Percentiles rank a stretch among this genome's conserved stretches.
Conservation (phyloP, 2,888 invertebrate species). For the Acleris cristana region DNA sequence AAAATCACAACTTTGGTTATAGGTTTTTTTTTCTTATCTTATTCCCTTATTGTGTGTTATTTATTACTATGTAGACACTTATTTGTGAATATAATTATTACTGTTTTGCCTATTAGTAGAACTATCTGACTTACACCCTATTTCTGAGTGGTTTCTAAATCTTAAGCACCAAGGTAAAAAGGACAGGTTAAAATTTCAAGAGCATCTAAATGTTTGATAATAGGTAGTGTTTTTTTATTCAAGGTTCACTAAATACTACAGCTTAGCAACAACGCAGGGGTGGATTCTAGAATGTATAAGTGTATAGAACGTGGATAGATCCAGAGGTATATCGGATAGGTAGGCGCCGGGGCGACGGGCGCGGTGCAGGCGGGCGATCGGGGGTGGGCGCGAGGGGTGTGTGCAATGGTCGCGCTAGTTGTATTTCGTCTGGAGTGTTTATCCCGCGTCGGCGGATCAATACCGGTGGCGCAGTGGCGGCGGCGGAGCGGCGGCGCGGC, state of each 20-base stretch:
- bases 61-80: no score
- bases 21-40: no score
- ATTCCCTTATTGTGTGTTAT: no score
- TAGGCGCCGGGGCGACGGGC: conserved; percentile 55
- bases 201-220: background rate
- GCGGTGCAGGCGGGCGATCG: conserved; percentile 60
- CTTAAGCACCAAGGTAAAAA: no score
- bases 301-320: conserved; percentile 21
- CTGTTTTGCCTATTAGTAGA: no score
- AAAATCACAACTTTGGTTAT: no score
- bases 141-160: no score
- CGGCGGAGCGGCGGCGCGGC: conserved; percentile 78
- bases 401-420: conserved; percentile 80
- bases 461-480: conserved; percentile 83
- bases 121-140: no score
- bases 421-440: conserved; percentile 84
- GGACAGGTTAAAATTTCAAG: no score
- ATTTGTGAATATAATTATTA: no score
- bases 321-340: conserved; percentile 35
- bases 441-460: conserved; percentile 82
- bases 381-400: conserved; percentile 69
- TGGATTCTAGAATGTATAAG: conserved; percentile 10
- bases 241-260: conserved; percentile 11
- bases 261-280: conserved; percentile 59
- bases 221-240: background rate